Evolutionary conservation across 1,140 invertebrate genomes (phyloP).

Genomic region (Elysia chlorotica): DNA sequence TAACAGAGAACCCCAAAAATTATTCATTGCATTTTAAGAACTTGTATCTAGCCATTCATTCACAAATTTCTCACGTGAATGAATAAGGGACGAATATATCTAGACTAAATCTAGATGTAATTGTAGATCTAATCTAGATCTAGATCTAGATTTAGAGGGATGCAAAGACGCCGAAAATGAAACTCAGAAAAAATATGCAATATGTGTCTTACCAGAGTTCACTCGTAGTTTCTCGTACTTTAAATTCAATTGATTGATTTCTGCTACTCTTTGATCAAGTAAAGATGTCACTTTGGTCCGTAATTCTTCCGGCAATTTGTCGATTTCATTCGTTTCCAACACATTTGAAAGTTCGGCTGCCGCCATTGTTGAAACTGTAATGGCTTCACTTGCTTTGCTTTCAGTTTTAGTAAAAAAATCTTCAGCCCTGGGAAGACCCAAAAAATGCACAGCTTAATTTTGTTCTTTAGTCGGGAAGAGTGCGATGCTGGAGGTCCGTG

Average conservation of each 20-base stretch:
- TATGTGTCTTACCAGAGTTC: conserved; percentile 49
- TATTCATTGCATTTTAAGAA: background rate
- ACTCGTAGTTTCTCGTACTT: conserved; percentile 44
- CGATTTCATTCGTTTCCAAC: conserved; percentile 28
- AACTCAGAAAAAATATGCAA: too few relatives aligned
- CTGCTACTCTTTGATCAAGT: conserved; percentile 16
- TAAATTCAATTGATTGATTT: conserved; percentile 32
- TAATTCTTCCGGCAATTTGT: conserved; percentile 22
- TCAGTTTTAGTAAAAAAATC: too few relatives aligned
- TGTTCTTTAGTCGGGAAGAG: too few relatives aligned
- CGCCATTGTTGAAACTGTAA: conserved; percentile 3
- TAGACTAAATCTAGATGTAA: background rate
- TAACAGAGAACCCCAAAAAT: background rate
- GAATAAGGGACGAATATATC: too few relatives aligned
- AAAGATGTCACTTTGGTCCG: conserved; percentile 31
- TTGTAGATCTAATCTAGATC: background rate
- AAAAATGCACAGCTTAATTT: too few relatives aligned
- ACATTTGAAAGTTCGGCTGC: conserved; percentile 1
- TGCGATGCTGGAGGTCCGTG: too few relatives aligned
- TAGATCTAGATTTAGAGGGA: background rate
- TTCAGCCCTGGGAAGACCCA: too few relatives aligned
- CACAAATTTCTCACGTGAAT: too few relatives aligned
- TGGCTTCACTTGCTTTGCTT: background rate
- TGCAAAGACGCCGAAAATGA: background rate
- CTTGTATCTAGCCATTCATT: background rate